These are phyloP conservation scores for Pimephales promelas DNA, from an alignment of 2,113 vertebrate species.

Conservation along the genomic window DNA sequence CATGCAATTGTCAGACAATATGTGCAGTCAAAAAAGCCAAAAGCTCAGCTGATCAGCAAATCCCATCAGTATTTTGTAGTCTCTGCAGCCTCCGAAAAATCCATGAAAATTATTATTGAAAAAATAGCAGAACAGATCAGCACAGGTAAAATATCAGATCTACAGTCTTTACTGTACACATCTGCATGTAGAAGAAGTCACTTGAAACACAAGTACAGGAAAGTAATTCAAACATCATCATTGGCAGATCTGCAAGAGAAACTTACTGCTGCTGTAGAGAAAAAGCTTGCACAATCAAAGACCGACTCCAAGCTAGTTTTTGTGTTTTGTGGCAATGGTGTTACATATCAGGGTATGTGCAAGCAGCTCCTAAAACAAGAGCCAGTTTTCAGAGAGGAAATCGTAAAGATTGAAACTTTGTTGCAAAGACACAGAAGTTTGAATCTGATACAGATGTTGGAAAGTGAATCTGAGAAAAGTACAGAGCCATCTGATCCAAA, in stretches of 20 bases:
- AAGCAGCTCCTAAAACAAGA: conserved; percentile 77
- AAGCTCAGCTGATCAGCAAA: conserved; percentile 49
- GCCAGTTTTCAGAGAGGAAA: conserved; percentile 78
- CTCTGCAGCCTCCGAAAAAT: conserved; percentile 80
- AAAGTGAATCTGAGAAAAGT: conserved; percentile 59
- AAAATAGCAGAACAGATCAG: conserved; percentile 74
- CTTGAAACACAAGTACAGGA: conserved; percentile 75
- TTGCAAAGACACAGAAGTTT: conserved; percentile 64
- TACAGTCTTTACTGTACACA: conserved; percentile 79
- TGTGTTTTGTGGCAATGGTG: conserved; percentile 85
- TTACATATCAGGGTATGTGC: conserved; percentile 80
- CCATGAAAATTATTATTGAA: conserved; percentile 70
- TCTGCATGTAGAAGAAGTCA: conserved; percentile 86
- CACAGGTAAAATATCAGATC: conserved; percentile 53
- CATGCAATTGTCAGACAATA: conserved; percentile 79
- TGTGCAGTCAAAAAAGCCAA: conserved; percentile 48
- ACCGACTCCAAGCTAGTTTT: conserved; percentile 77
- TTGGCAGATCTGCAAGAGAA: conserved; percentile 73
- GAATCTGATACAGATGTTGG: conserved; percentile 69
- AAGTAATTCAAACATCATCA: conserved; percentile 75
- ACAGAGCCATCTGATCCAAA: conserved; percentile 72
- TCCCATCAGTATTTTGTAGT: conserved; percentile 75
- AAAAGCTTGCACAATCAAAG: conserved; percentile 46
- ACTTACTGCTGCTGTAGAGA: conserved; percentile 54
- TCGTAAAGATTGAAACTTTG: conserved; percentile 69